A percentile compares a stretch with the other conserved stretches of the same genome.
Evolutionary conservation across 2,888 invertebrate genomes (phyloP).

Genomic region (Bedellia somnulentella): DNA sequence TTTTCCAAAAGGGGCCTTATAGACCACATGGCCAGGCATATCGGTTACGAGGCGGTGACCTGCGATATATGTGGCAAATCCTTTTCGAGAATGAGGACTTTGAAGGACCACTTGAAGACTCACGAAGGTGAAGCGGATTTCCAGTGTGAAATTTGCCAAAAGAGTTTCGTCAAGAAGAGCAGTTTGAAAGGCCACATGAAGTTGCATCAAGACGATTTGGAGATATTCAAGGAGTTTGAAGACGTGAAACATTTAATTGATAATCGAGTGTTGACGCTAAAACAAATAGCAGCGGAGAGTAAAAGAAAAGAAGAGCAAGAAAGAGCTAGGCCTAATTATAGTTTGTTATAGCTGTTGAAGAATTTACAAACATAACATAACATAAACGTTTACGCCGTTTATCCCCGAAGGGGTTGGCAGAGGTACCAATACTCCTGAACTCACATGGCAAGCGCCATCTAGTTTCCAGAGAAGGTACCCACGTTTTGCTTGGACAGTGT

Average conservation of each 20-base stretch:
- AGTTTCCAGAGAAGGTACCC: too few species aligned
- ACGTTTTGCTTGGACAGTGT: too few species aligned
- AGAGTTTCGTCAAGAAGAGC: constrained; percentile 44
- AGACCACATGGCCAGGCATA: constrained; percentile 35
- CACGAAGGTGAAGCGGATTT: constrained; percentile 36
- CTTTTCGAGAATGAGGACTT: constrained; percentile 28
- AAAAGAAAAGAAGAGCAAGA: constrained; percentile 33
- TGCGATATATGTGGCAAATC: constrained; percentile 40
- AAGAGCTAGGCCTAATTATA: too few species aligned
- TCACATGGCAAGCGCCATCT: too few species aligned
- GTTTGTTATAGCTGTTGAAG: too few species aligned
- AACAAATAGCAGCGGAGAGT: constrained; percentile 43
- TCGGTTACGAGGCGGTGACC: constrained; percentile 26
- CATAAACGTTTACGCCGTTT: too few species aligned
- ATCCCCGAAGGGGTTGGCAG: too few species aligned
- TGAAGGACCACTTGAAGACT: constrained; percentile 35
- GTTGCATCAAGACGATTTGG: constrained; percentile 44
- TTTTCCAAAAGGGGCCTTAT: constrained; percentile 41
- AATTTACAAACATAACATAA: too few species aligned
- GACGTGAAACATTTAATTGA: constrained; percentile 50
- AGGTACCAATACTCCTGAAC: too few species aligned
- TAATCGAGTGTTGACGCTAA: constrained; percentile 42
- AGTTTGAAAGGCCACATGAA: constrained; percentile 41
- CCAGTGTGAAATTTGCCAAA: constrained; percentile 44
- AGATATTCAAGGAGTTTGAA: constrained; percentile 52